Base-by-base conservation (phyloP, 2,113 vertebrate genomes). In the Macrotus californicus region DNA sequence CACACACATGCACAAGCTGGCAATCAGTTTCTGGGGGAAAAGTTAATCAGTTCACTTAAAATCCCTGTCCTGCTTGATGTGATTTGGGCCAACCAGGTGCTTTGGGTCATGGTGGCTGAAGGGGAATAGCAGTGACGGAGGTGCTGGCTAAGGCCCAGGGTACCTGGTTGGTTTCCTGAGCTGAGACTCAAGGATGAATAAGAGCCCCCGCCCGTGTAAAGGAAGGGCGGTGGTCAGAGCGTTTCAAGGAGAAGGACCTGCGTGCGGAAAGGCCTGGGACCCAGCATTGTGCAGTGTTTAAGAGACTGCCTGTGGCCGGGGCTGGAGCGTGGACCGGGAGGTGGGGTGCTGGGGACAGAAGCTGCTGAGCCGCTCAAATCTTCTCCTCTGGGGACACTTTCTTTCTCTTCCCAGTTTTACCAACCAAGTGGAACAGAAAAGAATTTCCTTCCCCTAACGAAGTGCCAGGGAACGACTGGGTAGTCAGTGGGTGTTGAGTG, bases 241-340 rank as follows among this genome's bases (percentile, higher is more conserved):
- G n/a, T 36, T 56, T 66, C 1, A 6, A 52, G 43, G 61, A 79
- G 29, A 8, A 54, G 69, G 56, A 75, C 14, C 21, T 13, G 6
- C 31, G 9, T 1, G 54, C 48, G 36, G 39, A 36, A 70, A 36
- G 43, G 16, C 36, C n/a, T 18, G 6, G 36, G 21, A 9, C 18
- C 2, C 9, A 16, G 39, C n/a, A 36, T 14, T 0, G 0, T 18
- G 36, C 1, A 22, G 2, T 34, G 10, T 31, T n/a, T 13, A 29
- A 77, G 54, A 41, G 41, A 9, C 9, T 21, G 11, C 29, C 54
- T 8, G 2, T 61, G 64, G 16, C 70, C 46, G 34, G 9, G 41
- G 12, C 4, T 4, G 39, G 24, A 66, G 24, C 3, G 0, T 34
- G 29, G 12, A 3, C 73, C 41, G 6, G 26, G 61, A 75, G 77